Base-by-base conservation (phyloP, 2,113 vertebrate species). In the Pampusana beccarii region DNA sequence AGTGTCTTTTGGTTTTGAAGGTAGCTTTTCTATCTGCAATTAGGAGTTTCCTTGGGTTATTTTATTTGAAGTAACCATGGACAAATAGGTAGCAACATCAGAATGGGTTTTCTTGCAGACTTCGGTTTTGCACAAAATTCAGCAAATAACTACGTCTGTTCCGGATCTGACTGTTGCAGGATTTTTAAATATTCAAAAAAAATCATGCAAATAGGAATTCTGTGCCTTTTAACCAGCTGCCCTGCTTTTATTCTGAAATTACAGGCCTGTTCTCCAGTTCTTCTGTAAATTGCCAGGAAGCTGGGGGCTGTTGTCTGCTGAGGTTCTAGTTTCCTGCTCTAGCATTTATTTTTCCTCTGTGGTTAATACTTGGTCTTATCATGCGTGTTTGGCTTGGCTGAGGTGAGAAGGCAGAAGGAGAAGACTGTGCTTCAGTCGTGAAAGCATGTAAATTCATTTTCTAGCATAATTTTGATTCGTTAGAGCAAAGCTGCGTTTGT, bases 201-300 rank as follows among this genome's bases (percentile, higher is more conserved):
- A 5, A 11, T 11, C 8, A 84, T 79, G 73, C 80, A 88, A 86
- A 90, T 92, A 50, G 29, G 29, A 67, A 78, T 83, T 86, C 29
- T 1, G 0, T 95, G 56, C 77, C 33, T 95, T 84, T 88, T 82
- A 92, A 92, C 50, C 66, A 80, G 40, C 83, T 88, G 91, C 34
- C 38, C 28, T 80, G 80, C 62, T 92, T 92, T 71, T 93, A n/a
- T 95, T 92, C 29, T 54, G 82, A 94, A 90, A 94, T 93, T 93
- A 88, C 17, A 90, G 46, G 31, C 58, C 11, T 91, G 42, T 87
- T 95, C 61, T 13, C 33, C 20, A 84, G 36, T 40, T 92, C n/a
- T 80, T 73, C 70, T 82, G 11, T 77, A 88, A 90, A 93, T 73
- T 93, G n/a, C 50, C 64, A 66, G 82, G 82, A 90, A 90, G 78